These are phyloP conservation scores for Eurytemora carolleeae DNA, from an alignment of 1,140 invertebrate genomes.

Conservation along the genomic window DNA sequence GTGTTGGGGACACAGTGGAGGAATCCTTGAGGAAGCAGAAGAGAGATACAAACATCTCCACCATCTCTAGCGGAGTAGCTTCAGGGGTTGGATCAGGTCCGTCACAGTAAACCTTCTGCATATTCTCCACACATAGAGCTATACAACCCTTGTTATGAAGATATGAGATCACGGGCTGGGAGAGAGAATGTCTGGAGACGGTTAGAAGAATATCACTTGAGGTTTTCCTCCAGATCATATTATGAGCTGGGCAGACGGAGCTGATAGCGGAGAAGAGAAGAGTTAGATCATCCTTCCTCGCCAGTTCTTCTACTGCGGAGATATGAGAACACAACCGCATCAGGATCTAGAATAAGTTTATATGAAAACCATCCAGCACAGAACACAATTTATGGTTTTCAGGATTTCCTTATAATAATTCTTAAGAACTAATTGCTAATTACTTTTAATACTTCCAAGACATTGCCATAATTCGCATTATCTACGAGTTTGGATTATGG, in stretches of 20 bases:
- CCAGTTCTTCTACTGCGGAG: conserved; percentile 83
- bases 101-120: conserved; percentile 57
- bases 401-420: too few species aligned
- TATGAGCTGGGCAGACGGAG: conserved; percentile 73
- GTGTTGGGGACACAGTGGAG: conserved; percentile 39
- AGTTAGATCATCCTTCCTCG: conserved; percentile 83
- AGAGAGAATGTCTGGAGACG: conserved; percentile 75
- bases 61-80: conserved; percentile 76
- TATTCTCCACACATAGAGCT: conserved; percentile 82
- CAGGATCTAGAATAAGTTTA: conserved; percentile 44
- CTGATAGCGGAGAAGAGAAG: conserved; percentile 91
- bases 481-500: too few species aligned
- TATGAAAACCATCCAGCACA: too few species aligned
- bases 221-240: conserved; percentile 87
- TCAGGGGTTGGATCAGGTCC: too few species aligned
- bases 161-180: conserved; percentile 75
- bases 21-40: conserved; percentile 97
- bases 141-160: conserved; percentile 94
- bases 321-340: conserved; percentile 75
- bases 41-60: conserved; percentile 94
- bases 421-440: too few species aligned
- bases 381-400: too few species aligned
- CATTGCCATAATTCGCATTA: too few species aligned
- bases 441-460: too few species aligned
- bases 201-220: conserved; percentile 91